These are phyloP conservation scores for Euplexia lucipara DNA, from an alignment of 2,888 invertebrate species.

Conservation along the genomic window DNA sequence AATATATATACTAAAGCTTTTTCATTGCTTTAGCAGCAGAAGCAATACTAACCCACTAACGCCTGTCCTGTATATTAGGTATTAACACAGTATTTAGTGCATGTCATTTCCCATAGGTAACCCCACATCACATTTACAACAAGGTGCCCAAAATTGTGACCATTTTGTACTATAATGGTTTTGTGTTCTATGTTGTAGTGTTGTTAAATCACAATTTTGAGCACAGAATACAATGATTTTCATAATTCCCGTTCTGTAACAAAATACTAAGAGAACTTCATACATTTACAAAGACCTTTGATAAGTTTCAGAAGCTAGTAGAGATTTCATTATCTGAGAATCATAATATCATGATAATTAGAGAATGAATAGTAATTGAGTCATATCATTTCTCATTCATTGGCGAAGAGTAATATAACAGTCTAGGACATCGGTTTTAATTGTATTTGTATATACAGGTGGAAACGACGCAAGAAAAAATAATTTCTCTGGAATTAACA, in stretches of 20 bases:
- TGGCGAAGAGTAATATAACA: slow-evolving; percentile 10
- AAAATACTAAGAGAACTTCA: slow-evolving; percentile 52
- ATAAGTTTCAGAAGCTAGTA: slow-evolving; percentile 14
- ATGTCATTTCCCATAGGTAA: slow-evolving; percentile 55
- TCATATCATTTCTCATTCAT: slow-evolving; percentile 35
- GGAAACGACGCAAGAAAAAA: slow-evolving; percentile 97
- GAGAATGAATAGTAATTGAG: background rate
- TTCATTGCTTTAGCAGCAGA: slow-evolving; percentile 72
- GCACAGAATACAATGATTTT: slow-evolving; percentile 14
- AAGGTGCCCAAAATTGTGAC: slow-evolving; percentile 45
- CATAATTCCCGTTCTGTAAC: slow-evolving; percentile 44
- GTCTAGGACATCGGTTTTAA: slow-evolving; percentile 9
- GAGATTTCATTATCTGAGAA: slow-evolving; percentile 26
- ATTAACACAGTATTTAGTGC: slow-evolving; percentile 61
- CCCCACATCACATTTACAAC: slow-evolving; percentile 25
- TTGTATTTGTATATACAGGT: slow-evolving; percentile 90
- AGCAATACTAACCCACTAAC: slow-evolving; percentile 71
- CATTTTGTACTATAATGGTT: slow-evolving; percentile 11
- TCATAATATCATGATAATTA: too few relatives aligned
- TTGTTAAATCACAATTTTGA: slow-evolving; percentile 42
- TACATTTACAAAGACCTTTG: slow-evolving; percentile 17
- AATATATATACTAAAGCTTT: slow-evolving; percentile 71
- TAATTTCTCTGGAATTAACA: slow-evolving; percentile 96
- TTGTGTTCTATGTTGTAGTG: slow-evolving; percentile 27
- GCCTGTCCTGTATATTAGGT: slow-evolving; percentile 60